Conservation (phyloP, 2,888 invertebrate genomes). For the Himalopsyche anomala region DNA sequence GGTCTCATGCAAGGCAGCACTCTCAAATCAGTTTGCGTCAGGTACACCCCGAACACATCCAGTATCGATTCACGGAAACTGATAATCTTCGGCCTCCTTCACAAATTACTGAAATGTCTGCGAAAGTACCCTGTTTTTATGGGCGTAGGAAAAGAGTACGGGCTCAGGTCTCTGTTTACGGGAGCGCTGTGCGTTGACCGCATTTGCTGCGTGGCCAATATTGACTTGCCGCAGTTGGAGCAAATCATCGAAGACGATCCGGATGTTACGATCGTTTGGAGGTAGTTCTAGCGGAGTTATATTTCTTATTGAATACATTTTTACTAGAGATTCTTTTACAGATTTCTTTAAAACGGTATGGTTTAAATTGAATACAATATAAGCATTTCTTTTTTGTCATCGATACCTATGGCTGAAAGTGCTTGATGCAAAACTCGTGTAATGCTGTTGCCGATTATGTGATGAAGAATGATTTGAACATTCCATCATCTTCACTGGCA, state of each 20-base stretch:
- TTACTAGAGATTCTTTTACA: not conserved
- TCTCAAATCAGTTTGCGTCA: conserved; percentile 72
- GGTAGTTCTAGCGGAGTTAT: conserved; percentile 72
- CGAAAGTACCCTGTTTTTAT: conserved; percentile 71
- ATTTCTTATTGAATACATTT: not conserved
- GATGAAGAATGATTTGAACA: not conserved
- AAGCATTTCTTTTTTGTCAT: not conserved
- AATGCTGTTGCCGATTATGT: not conserved
- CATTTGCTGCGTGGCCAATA: conserved; percentile 90
- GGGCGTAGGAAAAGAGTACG: conserved; percentile 72
- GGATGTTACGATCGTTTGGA: conserved; percentile 88
- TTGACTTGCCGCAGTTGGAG: conserved; percentile 86
- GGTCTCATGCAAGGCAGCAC: conserved; percentile 70
- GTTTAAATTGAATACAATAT: not conserved
- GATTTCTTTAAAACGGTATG: not conserved
- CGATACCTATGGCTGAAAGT: not conserved
- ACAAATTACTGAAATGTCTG: conserved; percentile 78
- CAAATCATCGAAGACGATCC: conserved; percentile 90
- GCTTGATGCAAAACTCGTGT: not conserved
- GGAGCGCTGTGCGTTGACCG: conserved; percentile 91
- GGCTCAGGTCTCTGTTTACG: conserved; percentile 83
- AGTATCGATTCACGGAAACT: conserved; percentile 75
- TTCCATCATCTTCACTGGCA: too few relatives aligned
- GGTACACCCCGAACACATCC: conserved; percentile 67
- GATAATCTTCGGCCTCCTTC: conserved; percentile 78